Evolutionary conservation across 2,797 vertebrate species (phyloP).

Genomic region (Propithecus perrieri): DNA sequence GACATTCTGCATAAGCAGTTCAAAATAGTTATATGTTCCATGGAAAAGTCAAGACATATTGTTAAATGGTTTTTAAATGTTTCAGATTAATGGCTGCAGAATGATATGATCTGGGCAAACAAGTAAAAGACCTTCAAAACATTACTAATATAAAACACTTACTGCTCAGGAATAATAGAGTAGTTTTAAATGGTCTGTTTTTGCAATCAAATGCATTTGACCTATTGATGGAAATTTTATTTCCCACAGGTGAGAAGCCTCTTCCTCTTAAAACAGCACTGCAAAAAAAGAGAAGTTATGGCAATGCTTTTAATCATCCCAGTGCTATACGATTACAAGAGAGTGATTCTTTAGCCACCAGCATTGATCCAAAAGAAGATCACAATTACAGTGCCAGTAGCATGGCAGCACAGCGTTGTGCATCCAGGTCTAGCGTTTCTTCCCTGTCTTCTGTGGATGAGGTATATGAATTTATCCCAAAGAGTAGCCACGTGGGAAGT

Average conservation of each 20-base stretch:
- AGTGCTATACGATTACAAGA: slow-evolving; percentile 81
- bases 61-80: slow-evolving; percentile 26
- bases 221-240: background rate
- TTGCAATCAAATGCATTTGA: background rate
- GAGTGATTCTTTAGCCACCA: slow-evolving; percentile 89
- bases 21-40: slow-evolving; percentile 2
- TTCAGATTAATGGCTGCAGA: slow-evolving; percentile 28
- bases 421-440: slow-evolving; percentile 90
- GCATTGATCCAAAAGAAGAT: slow-evolving; percentile 96
- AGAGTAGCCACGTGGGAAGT: slow-evolving; percentile 89
- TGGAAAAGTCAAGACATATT: background rate
- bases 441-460: slow-evolving; percentile 95
- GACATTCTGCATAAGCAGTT: background rate
- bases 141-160: background rate
- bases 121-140: background rate
- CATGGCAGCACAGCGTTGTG: slow-evolving; percentile 91
- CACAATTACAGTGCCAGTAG: slow-evolving; percentile 96
- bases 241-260: slow-evolving; percentile 85
- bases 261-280: slow-evolving; percentile 82
- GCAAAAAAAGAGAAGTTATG: slow-evolving; percentile 86
- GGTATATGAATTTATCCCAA: slow-evolving; percentile 90
- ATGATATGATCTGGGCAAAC: background rate
- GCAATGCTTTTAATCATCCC: slow-evolving; percentile 81
- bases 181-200: slow-evolving; percentile 3
- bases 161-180: background rate